Conservation (phyloP, 1,140 invertebrate species). For the Hyphantria cunea region DNA sequence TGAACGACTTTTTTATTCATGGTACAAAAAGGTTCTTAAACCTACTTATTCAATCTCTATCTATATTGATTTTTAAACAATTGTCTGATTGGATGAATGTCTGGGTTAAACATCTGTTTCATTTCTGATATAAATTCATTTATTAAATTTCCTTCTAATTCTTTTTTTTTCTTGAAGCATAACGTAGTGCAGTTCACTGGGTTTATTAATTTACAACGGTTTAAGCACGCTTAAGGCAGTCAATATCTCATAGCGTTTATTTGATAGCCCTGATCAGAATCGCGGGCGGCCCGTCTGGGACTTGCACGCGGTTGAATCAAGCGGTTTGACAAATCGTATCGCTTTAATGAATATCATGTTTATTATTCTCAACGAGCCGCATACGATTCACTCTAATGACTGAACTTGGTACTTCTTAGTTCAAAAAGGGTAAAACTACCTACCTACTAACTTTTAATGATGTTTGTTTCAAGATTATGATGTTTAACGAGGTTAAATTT, state of each 20-base stretch:
- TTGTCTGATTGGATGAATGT: too few relatives aligned
- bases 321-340: conserved; percentile 31
- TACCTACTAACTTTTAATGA: not conserved
- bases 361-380: conserved; percentile 25
- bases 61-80: too few relatives aligned
- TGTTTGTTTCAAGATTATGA: not conserved
- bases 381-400: conserved; percentile 24
- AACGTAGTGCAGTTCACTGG: too few relatives aligned
- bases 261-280: conserved; percentile 20
- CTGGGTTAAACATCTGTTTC: too few relatives aligned
- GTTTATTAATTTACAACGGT: too few relatives aligned
- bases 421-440: not conserved
- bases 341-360: conserved; percentile 28
- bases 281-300: conserved; percentile 18
- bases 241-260: not conserved
- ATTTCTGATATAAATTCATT: too few relatives aligned
- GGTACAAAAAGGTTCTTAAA: too few relatives aligned
- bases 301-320: conserved; percentile 29
- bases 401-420: conserved; percentile 12
- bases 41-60: too few relatives aligned
- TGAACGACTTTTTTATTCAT: too few relatives aligned
- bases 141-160: too few relatives aligned
- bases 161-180: too few relatives aligned
- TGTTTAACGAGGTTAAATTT: too few relatives aligned
- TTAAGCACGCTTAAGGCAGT: not conserved